These are phyloP conservation scores for Prochilodus magdalenae DNA, from an alignment of 2,113 vertebrate genomes.

Conservation along the genomic window DNA sequence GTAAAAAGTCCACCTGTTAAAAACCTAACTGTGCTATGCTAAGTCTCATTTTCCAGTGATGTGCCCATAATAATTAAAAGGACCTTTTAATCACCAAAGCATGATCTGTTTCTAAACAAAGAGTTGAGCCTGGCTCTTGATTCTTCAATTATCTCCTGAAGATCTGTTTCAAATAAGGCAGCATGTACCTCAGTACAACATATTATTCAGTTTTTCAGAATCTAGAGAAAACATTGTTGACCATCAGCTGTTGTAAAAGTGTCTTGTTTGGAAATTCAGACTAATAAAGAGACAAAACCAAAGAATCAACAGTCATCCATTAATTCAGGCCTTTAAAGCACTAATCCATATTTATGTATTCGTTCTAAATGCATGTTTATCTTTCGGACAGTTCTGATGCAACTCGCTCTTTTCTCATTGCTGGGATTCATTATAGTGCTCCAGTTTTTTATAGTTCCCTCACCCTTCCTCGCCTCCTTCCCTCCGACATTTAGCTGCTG, in stretches of 20 bases:
- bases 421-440: background rate
- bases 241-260: background rate
- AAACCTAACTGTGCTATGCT: no score
- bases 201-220: no score
- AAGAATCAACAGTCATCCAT: background rate
- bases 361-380: background rate
- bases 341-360: slow-evolving; percentile 4
- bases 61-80: no score
- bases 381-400: background rate
- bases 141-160: no score
- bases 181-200: background rate
- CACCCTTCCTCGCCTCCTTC: background rate
- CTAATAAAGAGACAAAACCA: slow-evolving; percentile 16
- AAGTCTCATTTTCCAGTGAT: no score
- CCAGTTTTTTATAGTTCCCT: background rate
- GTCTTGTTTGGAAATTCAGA: slow-evolving; percentile 8
- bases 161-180: no score
- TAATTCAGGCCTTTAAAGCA: slow-evolving; percentile 10
- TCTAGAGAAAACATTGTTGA: background rate
- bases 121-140: no score
- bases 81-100: no score
- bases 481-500: background rate
- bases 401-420: background rate
- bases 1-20: no score
- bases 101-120: no score